Percentiles rank a stretch among this genome's conserved stretches.
phyloP scores from a whole-genome alignment of 2,888 invertebrate genomes.

The Operophtera brumata region DNA sequence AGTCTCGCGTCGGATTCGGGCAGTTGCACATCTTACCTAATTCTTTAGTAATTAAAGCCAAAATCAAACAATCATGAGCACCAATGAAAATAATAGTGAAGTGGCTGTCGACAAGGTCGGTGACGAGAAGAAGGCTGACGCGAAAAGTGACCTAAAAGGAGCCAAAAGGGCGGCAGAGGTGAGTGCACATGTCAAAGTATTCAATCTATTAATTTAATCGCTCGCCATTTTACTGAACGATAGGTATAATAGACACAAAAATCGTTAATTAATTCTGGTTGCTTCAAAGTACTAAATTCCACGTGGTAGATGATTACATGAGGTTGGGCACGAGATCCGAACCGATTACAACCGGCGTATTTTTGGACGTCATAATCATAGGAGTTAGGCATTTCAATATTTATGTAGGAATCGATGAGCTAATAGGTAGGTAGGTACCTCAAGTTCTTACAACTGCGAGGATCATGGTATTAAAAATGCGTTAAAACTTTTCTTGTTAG shows the following conservation, averaged over 20 bases:
- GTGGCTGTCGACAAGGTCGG: constrained; percentile 92
- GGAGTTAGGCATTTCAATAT: constrained; percentile 50
- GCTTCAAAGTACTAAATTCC: constrained; percentile 33
- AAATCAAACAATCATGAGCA: constrained; percentile 78
- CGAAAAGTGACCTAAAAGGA: constrained; percentile 91
- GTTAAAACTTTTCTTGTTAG: constrained; percentile 38
- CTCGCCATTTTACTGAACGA: constrained; percentile 79
- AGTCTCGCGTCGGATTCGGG: constrained; percentile 85
- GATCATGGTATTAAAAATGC: constrained; percentile 30
- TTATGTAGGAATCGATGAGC: constrained; percentile 71
- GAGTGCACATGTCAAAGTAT: constrained; percentile 80
- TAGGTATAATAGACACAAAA: constrained; percentile 29
- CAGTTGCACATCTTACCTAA: constrained; percentile 72
- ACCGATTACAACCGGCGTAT: constrained; percentile 64
- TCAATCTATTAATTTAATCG: constrained; percentile 72
- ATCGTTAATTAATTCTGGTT: constrained; percentile 31
- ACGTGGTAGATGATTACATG: constrained; percentile 48
- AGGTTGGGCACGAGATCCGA: constrained; percentile 34
- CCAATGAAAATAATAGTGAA: constrained; percentile 89
- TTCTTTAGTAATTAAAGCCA: constrained; percentile 67
- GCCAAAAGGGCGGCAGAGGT: constrained; percentile 94
- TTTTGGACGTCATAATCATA: constrained; percentile 65
- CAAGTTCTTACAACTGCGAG: constrained; percentile 38
- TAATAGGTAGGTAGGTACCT: no score
- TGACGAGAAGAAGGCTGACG: constrained; percentile 86